Conservation (phyloP, 2,797 vertebrate genomes). For the Anas bernieri region DNA sequence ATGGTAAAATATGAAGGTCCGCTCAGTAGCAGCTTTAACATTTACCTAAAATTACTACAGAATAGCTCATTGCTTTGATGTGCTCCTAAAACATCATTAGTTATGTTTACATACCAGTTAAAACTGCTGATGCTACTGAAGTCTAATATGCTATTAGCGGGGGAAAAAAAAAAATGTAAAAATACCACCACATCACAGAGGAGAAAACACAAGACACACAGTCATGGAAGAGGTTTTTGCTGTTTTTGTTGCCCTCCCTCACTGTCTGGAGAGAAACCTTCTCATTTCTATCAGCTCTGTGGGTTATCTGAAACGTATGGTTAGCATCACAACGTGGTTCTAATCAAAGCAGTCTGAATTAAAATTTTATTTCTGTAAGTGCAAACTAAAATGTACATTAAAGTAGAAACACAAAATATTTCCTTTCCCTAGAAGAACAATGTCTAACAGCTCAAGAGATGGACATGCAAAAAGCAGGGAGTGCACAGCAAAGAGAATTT, state of each 20-base stretch:
- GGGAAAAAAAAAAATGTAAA: background rate
- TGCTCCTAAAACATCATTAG: background rate
- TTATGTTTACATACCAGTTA: background rate
- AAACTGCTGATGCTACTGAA: constrained; percentile 1
- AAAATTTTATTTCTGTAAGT: background rate
- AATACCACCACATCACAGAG: background rate
- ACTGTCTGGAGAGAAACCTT: background rate
- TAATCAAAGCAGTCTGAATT: constrained; percentile 16
- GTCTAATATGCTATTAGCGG: background rate
- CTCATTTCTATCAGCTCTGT: background rate
- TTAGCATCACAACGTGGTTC: background rate
- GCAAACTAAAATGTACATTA: background rate
- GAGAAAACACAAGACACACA: background rate
- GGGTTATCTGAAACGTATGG: background rate
- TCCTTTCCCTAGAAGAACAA: background rate
- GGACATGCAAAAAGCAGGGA: background rate
- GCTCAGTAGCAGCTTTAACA: background rate
- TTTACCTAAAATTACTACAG: background rate
- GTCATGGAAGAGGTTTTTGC: background rate
- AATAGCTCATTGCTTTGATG: background rate
- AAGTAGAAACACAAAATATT: background rate
- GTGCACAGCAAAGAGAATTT: background rate
- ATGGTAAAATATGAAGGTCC: background rate
- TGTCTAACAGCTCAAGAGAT: background rate
- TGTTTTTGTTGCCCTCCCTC: background rate